Percentiles rank a stretch among this genome's conserved stretches.
Conservation (phyloP, 2,888 invertebrate species). For the Pinctada fucata region DNA sequence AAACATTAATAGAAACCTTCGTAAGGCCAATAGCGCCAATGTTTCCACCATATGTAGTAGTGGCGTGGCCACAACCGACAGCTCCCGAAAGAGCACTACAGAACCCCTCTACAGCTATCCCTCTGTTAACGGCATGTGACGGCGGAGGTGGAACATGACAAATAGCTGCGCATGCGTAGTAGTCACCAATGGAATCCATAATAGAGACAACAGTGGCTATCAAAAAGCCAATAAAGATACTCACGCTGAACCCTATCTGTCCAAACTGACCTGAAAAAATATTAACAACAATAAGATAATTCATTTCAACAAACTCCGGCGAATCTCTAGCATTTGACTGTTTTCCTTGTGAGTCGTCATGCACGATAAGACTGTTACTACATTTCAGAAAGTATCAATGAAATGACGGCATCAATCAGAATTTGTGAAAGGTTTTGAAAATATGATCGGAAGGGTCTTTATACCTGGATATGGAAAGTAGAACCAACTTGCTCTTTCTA, state of each 20-base stretch:
- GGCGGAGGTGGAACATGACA: constrained; percentile 88
- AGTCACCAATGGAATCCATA: constrained; percentile 84
- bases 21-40: constrained; percentile 93
- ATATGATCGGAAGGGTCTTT: background rate
- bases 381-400: no score
- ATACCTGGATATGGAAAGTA: constrained; percentile 80
- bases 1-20: constrained; percentile 79
- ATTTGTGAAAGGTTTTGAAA: no score
- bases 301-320: no score
- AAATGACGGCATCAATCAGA: no score
- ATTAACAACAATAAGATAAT: background rate
- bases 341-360: no score
- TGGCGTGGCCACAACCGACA: constrained; percentile 91
- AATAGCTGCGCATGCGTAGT: constrained; percentile 87
- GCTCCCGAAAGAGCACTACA: constrained; percentile 89
- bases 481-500: constrained; percentile 66
- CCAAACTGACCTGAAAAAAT: constrained; percentile 66
- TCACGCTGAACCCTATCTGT: constrained; percentile 54
- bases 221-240: constrained; percentile 62
- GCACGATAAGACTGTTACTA: no score
- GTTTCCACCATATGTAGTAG: constrained; percentile 92
- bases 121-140: constrained; percentile 88
- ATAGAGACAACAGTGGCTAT: constrained; percentile 66
- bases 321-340: no score
- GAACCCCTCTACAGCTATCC: constrained; percentile 84